A percentile compares a stretch with the other conserved stretches of the same genome.
Conservation (phyloP, 2,888 invertebrate genomes). For the Norana najaformis region DNA sequence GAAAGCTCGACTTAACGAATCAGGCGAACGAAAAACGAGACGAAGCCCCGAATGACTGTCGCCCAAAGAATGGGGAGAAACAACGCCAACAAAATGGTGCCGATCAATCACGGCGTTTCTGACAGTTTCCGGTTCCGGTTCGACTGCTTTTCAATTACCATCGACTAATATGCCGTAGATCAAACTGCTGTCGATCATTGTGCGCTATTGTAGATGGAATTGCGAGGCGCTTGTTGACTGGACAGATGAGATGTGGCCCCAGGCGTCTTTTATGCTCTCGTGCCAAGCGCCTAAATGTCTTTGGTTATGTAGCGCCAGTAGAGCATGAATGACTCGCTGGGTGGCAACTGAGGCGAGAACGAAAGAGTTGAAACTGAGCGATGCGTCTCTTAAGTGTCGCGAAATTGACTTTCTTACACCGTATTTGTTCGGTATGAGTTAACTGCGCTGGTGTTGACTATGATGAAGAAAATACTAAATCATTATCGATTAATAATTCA, state of each 20-base stretch:
- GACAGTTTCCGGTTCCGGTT: not conserved
- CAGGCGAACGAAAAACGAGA: not conserved
- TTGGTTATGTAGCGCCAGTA: not conserved
- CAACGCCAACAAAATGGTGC: not conserved
- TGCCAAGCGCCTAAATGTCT: not conserved
- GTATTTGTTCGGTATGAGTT: not conserved
- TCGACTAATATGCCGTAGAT: not conserved
- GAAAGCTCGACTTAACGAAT: no score
- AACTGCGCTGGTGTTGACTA: not conserved
- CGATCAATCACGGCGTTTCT: not conserved
- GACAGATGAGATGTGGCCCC: not conserved
- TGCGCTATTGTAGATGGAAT: not conserved
- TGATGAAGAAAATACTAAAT: not conserved
- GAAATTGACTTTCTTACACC: not conserved
- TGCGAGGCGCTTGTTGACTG: not conserved
- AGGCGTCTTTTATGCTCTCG: not conserved
- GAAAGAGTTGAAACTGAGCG: not conserved
- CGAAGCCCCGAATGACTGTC: no score
- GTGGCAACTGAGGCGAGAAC: not conserved
- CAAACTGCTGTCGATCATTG: not conserved
- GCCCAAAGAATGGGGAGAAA: no score
- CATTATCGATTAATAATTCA: no score
- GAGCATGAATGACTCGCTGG: not conserved
- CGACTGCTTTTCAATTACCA: not conserved
- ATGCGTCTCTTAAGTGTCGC: not conserved